Evolutionary conservation across 2,113 vertebrate genomes (phyloP).

Genomic region (Podarcis cretensis): DNA sequence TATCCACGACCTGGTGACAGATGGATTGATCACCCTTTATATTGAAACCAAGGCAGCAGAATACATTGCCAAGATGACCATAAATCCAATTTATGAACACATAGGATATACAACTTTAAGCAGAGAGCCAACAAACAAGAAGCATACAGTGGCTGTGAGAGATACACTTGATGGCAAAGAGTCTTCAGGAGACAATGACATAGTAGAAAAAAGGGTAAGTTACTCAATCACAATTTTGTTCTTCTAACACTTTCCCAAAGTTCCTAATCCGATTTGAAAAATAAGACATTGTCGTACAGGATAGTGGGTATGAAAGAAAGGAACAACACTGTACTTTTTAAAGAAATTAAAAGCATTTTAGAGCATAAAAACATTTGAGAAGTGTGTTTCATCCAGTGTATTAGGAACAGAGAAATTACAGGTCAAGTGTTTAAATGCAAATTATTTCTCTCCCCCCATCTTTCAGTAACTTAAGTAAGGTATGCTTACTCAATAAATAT

Average conservation of each 20-base stretch:
- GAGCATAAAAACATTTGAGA: no score
- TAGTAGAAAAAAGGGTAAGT: constrained; percentile 93
- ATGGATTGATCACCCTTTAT: constrained; percentile 90
- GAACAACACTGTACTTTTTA: background rate
- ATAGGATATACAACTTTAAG: constrained; percentile 93
- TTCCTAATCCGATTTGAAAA: constrained; percentile 41
- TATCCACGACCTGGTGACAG: constrained; percentile 89
- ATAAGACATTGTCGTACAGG: constrained; percentile 39
- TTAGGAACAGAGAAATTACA: background rate
- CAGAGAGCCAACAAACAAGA: constrained; percentile 93
- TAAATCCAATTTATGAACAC: constrained; percentile 92
- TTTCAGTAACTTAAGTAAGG: background rate
- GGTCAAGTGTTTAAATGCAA: background rate
- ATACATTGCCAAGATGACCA: constrained; percentile 91
- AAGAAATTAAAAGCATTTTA: background rate
- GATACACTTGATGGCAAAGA: constrained; percentile 86
- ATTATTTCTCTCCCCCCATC: background rate
- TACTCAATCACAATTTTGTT: constrained; percentile 66
- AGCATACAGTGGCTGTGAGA: constrained; percentile 84
- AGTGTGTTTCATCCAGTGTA: background rate
- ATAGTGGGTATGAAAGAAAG: constrained; percentile 22
- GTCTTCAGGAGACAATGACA: constrained; percentile 82
- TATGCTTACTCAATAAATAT: background rate
- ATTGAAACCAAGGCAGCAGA: constrained; percentile 90
- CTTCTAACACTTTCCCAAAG: constrained; percentile 48